Base-by-base conservation (phyloP, 2,888 invertebrate genomes). In the Lamproptera curius region DNA sequence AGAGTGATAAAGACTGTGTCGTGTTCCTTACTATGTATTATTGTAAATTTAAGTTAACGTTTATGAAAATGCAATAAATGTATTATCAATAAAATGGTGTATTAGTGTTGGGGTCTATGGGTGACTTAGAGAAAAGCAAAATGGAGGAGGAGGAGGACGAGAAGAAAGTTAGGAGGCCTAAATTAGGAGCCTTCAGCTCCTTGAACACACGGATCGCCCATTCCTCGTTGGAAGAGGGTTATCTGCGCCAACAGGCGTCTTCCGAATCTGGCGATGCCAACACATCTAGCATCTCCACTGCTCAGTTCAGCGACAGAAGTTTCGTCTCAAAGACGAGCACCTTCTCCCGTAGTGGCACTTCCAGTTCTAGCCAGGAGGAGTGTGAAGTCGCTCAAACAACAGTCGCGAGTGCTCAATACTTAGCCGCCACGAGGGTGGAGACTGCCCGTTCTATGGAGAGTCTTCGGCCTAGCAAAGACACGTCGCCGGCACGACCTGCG, bases 371-470 rank as follows among this genome's bases (percentile, higher is more conserved):
- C 52, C 92, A 92, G 67, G 92, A 93, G 66, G 92, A 93, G 59
- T 90, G 90, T 26, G 91, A 92, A 59, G 77, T 89, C 23, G 90
- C 90, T 57, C 85, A 80, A 50, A 79, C 73, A 13, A 77, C 78
- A 2, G 69, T 79, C 46, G 77, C 89, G 26, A 79, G 81, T 53
- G 89, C 89, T 13, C 90, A 90, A 55, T 90, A 88, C 61, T 69
- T 91, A 50, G 87, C 82, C 6, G 89, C 90, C 1, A 76, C 85
- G 14, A 76, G 90, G 51, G 90, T 89, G 5, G 90, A 91, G 67
- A 88, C 90, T 0, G 90, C 92, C 40, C 89, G 91, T 50, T 93
- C 93, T 16, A 93, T 93, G 93, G 93, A 93, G 68, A 92, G 92
- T 62, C 87, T 93, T 59, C 86, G 92, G 63, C 89, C 90, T 42